A percentile compares a stretch with the other conserved stretches of the same genome.
phyloP scores from a whole-genome alignment of 2,888 invertebrate species.

The Fragum sueziense region DNA sequence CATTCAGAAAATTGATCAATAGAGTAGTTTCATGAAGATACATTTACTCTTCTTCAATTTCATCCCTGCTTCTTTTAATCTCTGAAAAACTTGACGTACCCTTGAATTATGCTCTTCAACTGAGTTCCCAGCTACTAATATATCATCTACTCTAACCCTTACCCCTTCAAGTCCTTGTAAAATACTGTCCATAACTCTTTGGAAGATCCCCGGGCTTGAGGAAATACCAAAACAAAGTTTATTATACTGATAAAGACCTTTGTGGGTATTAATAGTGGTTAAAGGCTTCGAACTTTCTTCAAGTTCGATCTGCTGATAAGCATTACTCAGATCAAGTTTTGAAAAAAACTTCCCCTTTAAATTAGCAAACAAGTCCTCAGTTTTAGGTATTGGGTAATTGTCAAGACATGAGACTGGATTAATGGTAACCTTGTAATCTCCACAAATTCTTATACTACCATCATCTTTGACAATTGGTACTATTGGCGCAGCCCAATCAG shows the following conservation, averaged over 20 bases:
- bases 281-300: slow-evolving; percentile 14
- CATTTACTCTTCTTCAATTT: slow-evolving; percentile 19
- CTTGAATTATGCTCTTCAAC: background rate
- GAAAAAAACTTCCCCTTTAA: slow-evolving; percentile 19
- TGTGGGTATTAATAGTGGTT: slow-evolving; percentile 5
- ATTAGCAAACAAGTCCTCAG: slow-evolving; percentile 6
- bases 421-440: slow-evolving; percentile 20
- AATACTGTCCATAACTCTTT: slow-evolving; percentile 18
- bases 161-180: slow-evolving; percentile 14
- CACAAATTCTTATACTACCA: slow-evolving; percentile 15
- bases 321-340: slow-evolving; percentile 16
- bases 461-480: slow-evolving; percentile 14
- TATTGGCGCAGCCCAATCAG: slow-evolving; percentile 20
- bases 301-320: slow-evolving; percentile 20
- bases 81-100: background rate
- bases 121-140: background rate
- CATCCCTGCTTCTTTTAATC: slow-evolving; percentile 11
- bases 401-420: background rate
- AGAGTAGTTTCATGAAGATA: background rate
- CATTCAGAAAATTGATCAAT: background rate
- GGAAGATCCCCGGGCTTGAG: slow-evolving; percentile 19
- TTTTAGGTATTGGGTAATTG: slow-evolving; percentile 13
- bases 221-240: slow-evolving; percentile 16
- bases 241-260: slow-evolving; percentile 17
- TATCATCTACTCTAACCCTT: background rate